phyloP scores from a whole-genome alignment of 2,888 invertebrate genomes.

The Phengaris alcon region DNA sequence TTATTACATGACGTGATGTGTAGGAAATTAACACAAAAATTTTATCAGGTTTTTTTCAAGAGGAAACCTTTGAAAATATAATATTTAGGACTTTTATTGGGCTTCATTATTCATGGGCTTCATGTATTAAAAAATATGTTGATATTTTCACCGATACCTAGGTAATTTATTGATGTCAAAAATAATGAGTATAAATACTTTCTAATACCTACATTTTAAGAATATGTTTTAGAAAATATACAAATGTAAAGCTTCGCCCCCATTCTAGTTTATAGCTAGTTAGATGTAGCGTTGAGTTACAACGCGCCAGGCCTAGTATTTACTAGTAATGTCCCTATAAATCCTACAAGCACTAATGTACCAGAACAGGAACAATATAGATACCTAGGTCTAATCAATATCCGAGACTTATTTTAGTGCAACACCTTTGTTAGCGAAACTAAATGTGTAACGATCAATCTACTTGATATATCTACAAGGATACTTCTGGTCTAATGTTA shows the following conservation, averaged over 20 bases:
- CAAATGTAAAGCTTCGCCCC: background rate
- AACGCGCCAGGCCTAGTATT: conserved; percentile 43
- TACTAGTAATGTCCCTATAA: conserved; percentile 41
- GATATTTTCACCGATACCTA: too few species aligned
- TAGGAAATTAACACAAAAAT: too few species aligned
- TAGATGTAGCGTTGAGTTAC: conserved; percentile 28
- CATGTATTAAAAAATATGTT: too few species aligned
- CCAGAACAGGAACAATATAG: conserved; percentile 16
- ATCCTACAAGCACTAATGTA: conserved; percentile 19
- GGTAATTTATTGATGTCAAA: too few species aligned
- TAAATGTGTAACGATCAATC: conserved; percentile 13
- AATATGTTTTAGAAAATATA: background rate
- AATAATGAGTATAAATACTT: too few species aligned
- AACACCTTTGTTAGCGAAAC: conserved; percentile 13
- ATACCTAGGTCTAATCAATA: conserved; percentile 16
- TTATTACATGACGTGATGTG: too few species aligned
- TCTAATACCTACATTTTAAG: background rate
- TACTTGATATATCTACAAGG: background rate
- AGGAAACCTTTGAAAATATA: too few species aligned
- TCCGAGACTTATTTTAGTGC: conserved; percentile 7
- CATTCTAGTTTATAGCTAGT: conserved; percentile 4
- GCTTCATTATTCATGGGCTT: too few species aligned
- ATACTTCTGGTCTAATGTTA: background rate
- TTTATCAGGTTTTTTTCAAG: too few species aligned
- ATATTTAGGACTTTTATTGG: too few species aligned